Evolutionary conservation across 1,140 invertebrate genomes (phyloP), one percentile per base, ranked within the genome.

Genomic region (Phortica variegata): DNA sequence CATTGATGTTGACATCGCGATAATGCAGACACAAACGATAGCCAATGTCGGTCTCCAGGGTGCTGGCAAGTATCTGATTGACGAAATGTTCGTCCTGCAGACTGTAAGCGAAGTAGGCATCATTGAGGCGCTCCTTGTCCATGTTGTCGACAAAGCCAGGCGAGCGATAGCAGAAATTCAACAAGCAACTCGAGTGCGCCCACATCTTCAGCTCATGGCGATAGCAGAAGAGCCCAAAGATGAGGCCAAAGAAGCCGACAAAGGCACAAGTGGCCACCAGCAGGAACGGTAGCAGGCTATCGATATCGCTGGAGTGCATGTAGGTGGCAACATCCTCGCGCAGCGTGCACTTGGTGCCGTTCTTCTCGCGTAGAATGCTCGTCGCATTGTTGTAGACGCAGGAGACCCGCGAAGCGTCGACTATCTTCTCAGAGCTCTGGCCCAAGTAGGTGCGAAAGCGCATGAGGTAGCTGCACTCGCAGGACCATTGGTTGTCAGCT

Each of bases 71-170:
- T 54, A 92, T 88, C 65, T 93, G 87, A 56, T 87, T 87, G 3
- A 95, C 89, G 77, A 91, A 94, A 21, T 86, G 84, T 71, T 93
- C 90, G 75, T 96, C 92, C 73, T 94, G 90, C 19, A 90, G 84
- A 60, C 90, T 92, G 77, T 95, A 95, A 36, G 89, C 90, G 32
- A 95, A 85, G 73, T 93, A 95, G 9, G 91, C 91, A 75, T 96
- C 93, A 72, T 91, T 93, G 20, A 91, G 82, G 56, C 88, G 84
- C 78, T 91, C 89, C 61, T 89, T 85, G 65, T 91, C 88, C 60
- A 88, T 83, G 43, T 86, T 84, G 43, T 87, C 85, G 1, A 73
- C 56, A 58, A 89, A 89, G 1, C 84, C 83, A 0, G 86, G 86
- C 6, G 85, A 86, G 69, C 89, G 88, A 75, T 90, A 90, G 69